Conservation (phyloP, 37 sponge, comb jelly and placozoan genomes). For the Crambe crambe region DNA sequence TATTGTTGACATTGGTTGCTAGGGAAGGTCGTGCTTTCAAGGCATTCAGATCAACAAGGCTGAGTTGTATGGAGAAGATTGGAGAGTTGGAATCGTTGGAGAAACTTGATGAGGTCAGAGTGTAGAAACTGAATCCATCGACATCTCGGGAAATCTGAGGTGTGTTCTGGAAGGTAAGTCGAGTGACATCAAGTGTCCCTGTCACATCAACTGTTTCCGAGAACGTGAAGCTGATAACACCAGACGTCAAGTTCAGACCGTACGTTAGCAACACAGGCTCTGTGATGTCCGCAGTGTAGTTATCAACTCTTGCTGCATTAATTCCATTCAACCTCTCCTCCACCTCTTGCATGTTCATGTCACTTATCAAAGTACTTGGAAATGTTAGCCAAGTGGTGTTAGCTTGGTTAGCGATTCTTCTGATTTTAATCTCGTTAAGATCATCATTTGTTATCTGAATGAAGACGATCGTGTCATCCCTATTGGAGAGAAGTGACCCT, state of each 20-base stretch:
- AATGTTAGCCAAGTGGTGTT: constrained; percentile 72
- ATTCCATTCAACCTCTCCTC: constrained; percentile 49
- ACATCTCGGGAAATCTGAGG: background rate
- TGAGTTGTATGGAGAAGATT: constrained; percentile 42
- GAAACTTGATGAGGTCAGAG: constrained; percentile 34
- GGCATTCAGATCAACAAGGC: constrained; percentile 72
- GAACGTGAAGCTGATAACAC: constrained; percentile 51
- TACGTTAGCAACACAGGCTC: constrained; percentile 53
- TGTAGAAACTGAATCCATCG: constrained; percentile 39
- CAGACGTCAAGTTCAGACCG: constrained; percentile 60
- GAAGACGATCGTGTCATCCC: constrained; percentile 44
- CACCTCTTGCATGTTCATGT: constrained; percentile 70
- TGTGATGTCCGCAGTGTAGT: constrained; percentile 75
- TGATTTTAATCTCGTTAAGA: constrained; percentile 77
- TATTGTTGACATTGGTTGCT: constrained; percentile 29
- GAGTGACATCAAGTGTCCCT: constrained; percentile 29
- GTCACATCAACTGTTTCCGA: constrained; percentile 77
- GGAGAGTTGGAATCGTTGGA: constrained; percentile 48
- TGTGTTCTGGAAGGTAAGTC: constrained; percentile 65
- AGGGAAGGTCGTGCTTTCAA: constrained; percentile 72
- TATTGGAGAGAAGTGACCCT: constrained; percentile 36
- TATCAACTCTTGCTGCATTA: constrained; percentile 55
- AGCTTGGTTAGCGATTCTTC: constrained; percentile 62
- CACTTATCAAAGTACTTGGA: constrained; percentile 52
- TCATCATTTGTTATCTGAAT: constrained; percentile 55